Conservation (phyloP, 2,797 vertebrate genomes). For the Nyctalus aviator region DNA sequence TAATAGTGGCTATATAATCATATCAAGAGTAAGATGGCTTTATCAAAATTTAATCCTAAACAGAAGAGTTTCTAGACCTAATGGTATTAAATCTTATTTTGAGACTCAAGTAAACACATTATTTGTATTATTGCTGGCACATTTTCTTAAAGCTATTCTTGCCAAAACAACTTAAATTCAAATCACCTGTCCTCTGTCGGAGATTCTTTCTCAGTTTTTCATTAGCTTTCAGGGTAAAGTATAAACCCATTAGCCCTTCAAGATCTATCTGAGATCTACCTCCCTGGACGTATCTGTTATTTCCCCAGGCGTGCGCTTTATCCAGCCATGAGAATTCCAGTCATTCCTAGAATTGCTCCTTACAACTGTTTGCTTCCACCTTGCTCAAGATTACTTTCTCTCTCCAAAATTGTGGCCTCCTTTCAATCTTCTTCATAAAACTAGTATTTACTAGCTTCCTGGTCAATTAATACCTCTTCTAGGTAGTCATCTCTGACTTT, state of each 20-base stretch:
- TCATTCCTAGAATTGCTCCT: neutral
- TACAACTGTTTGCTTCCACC: neutral
- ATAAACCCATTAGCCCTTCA: neutral
- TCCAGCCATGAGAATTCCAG: neutral
- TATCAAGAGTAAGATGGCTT: neutral
- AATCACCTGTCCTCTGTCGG: neutral
- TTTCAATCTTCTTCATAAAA: neutral
- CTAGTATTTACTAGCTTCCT: neutral
- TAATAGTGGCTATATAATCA: neutral
- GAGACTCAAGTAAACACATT: neutral
- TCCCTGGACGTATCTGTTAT: neutral
- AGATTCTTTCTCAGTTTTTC: slow-evolving; percentile 2
- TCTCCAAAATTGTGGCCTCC: neutral
- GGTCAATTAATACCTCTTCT: neutral
- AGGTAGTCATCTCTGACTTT: neutral
- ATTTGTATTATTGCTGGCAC: neutral
- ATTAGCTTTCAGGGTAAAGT: neutral
- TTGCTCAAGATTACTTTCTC: neutral
- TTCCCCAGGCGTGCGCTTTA: neutral
- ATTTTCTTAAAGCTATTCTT: too few species aligned
- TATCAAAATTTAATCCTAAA: slow-evolving; percentile 42
- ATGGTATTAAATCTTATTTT: neutral
- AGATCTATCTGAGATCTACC: neutral
- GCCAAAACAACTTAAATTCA: neutral
- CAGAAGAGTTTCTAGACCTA: slow-evolving; percentile 10